Conservation (phyloP, 1,140 invertebrate species). For the Sinonovacula constricta region DNA sequence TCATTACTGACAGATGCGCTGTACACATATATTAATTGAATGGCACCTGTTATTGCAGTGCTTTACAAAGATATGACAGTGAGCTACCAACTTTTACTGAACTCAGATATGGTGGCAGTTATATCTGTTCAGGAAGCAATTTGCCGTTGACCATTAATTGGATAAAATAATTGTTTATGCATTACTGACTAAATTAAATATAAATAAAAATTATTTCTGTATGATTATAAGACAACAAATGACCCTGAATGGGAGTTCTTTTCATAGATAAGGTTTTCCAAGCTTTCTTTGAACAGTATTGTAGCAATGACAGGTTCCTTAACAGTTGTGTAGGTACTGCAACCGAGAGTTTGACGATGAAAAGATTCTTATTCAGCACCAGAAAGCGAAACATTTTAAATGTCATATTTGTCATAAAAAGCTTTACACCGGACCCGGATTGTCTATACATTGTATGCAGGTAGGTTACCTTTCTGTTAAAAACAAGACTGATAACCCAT, state of each 20-base stretch:
- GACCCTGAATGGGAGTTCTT: background rate
- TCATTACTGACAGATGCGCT: too few relatives aligned
- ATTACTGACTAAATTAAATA: background rate
- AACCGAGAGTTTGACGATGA: slow-evolving; percentile 99
- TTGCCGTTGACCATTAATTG: background rate
- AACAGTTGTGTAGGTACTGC: slow-evolving; percentile 90
- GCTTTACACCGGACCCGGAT: slow-evolving; percentile 95
- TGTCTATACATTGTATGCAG: slow-evolving; percentile 99
- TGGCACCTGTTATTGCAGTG: too few relatives aligned
- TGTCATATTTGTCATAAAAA: slow-evolving; percentile 99
- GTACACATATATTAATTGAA: too few relatives aligned
- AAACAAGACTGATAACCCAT: too few relatives aligned
- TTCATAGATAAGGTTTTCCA: slow-evolving; percentile 9
- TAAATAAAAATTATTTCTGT: background rate
- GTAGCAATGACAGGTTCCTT: too few relatives aligned
- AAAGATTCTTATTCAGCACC: slow-evolving; percentile 99
- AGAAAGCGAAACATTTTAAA: slow-evolving; percentile 99
- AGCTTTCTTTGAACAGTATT: slow-evolving; percentile 72
- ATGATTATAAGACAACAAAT: background rate
- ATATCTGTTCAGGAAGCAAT: too few relatives aligned
- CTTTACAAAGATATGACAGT: too few relatives aligned
- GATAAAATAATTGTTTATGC: background rate
- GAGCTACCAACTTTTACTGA: too few relatives aligned
- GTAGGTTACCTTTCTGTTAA: too few relatives aligned
- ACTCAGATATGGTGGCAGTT: too few relatives aligned